Conservation (phyloP, 2,113 vertebrate genomes). For the Ptychochromis oligacanthus region DNA sequence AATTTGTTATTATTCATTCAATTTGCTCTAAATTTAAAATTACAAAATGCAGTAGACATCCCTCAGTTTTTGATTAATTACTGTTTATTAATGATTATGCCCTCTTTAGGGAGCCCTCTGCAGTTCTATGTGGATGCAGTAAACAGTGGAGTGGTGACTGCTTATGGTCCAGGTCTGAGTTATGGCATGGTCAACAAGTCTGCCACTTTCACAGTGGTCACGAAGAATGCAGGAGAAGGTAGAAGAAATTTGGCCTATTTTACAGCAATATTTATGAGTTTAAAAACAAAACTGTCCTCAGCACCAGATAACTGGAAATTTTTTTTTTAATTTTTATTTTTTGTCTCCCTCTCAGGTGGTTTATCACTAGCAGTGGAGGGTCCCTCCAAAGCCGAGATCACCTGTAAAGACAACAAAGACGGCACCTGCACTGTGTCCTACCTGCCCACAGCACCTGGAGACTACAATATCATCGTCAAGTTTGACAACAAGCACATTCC, state of each 20-base stretch:
- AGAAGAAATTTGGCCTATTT: not conserved
- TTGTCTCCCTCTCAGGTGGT: conserved; percentile 80
- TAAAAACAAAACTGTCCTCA: not conserved
- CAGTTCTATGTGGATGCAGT: conserved; percentile 96
- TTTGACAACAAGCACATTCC: conserved; percentile 96
- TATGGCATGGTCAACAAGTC: conserved; percentile 95
- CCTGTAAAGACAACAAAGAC: conserved; percentile 96
- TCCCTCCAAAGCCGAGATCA: conserved; percentile 96
- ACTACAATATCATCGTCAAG: conserved; percentile 96
- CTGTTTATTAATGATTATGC: not conserved
- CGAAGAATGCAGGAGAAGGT: conserved; percentile 96
- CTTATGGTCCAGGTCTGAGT: conserved; percentile 94
- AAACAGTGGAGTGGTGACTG: conserved; percentile 90
- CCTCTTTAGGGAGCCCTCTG: conserved; percentile 87
- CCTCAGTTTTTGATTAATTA: not conserved
- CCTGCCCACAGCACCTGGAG: conserved; percentile 91
- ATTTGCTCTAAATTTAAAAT: not conserved
- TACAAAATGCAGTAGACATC: not conserved
- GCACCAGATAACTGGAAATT: not conserved
- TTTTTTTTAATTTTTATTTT: too few relatives aligned
- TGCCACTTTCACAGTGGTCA: conserved; percentile 93
- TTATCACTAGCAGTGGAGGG: conserved; percentile 95
- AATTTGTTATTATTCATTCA: not conserved
- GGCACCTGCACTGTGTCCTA: conserved; percentile 97
- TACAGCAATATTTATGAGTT: not conserved